Percentiles rank a stretch among this genome's conserved stretches.
These are phyloP conservation scores for Bombyx huttoni DNA, from an alignment of 2,888 invertebrate species.

Conservation along the genomic window DNA sequence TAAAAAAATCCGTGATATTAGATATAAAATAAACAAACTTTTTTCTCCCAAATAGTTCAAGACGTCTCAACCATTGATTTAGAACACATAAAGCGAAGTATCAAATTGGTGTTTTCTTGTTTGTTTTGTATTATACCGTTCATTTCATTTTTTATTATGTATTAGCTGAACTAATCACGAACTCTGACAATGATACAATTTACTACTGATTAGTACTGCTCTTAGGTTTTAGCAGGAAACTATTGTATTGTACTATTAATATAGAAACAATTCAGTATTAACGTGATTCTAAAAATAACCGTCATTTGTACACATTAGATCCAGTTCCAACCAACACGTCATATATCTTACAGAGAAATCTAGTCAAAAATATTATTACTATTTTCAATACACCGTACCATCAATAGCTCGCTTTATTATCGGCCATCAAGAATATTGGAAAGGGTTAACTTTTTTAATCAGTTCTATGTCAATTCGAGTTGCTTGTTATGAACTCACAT, in stretches of 20 bases:
- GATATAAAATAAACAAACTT: background rate
- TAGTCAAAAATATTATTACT: background rate
- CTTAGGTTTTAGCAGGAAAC: no score
- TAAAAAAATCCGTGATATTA: background rate
- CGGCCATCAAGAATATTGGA: constrained; percentile 15
- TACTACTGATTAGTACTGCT: no score
- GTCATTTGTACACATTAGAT: no score
- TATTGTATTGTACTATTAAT: no score
- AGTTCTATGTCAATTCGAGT: constrained; percentile 15
- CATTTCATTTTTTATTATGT: no score
- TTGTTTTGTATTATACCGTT: no score
- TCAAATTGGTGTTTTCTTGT: background rate
- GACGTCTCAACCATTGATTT: background rate
- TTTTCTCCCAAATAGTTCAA: constrained; percentile 1
- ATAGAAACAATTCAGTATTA: no score
- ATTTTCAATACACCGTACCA: background rate
- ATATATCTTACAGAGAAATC: background rate
- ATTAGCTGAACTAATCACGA: no score
- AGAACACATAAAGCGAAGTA: background rate
- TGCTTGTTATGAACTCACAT: background rate
- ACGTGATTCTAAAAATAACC: no score
- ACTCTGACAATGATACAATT: no score
- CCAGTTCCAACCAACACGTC: no score
- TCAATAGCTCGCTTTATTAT: background rate
- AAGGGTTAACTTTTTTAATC: constrained; percentile 17